These are phyloP conservation scores for Abscondita cerata DNA, from an alignment of 2,888 invertebrate genomes.

Conservation along the genomic window DNA sequence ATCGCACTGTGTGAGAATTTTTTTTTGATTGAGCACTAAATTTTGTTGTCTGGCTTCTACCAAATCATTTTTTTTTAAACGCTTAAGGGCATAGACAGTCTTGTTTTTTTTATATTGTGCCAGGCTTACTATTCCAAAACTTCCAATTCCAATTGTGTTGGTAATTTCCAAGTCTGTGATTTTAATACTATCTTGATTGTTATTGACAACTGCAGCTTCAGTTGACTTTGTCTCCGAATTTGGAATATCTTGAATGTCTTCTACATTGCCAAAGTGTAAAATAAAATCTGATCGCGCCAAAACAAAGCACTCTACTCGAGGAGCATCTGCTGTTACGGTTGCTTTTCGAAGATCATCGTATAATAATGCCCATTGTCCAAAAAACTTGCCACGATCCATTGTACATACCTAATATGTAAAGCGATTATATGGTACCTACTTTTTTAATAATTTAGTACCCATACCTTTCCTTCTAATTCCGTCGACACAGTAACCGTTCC, in stretches of 20 bases:
- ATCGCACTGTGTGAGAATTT: constrained; percentile 80
- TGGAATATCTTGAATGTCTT: constrained; percentile 63
- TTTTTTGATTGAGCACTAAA: constrained; percentile 87
- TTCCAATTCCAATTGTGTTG: constrained; percentile 90
- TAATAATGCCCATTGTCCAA: constrained; percentile 87
- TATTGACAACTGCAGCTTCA: constrained; percentile 30
- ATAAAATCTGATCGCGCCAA: constrained; percentile 81
- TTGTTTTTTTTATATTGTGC: constrained; percentile 66
- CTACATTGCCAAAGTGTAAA: constrained; percentile 82
- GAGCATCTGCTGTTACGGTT: constrained; percentile 84
- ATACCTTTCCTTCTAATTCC: constrained; percentile 61
- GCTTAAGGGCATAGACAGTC: constrained; percentile 82
- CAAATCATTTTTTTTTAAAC: constrained; percentile 87
- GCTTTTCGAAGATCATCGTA: constrained; percentile 87
- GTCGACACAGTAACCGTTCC: constrained; percentile 81
- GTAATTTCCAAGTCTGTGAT: constrained; percentile 81
- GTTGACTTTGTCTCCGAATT: constrained; percentile 52
- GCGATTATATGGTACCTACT: too few species aligned
- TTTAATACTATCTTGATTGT: constrained; percentile 70
- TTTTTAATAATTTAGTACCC: not conserved
- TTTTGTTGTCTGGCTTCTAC: constrained; percentile 88
- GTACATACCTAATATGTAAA: constrained; percentile 73
- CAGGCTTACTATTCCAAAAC: constrained; percentile 88
- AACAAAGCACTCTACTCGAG: constrained; percentile 86
- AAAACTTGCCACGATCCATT: constrained; percentile 80